Base-by-base conservation (phyloP, 2,888 invertebrate genomes). In the Xestobium rufovillosum region DNA sequence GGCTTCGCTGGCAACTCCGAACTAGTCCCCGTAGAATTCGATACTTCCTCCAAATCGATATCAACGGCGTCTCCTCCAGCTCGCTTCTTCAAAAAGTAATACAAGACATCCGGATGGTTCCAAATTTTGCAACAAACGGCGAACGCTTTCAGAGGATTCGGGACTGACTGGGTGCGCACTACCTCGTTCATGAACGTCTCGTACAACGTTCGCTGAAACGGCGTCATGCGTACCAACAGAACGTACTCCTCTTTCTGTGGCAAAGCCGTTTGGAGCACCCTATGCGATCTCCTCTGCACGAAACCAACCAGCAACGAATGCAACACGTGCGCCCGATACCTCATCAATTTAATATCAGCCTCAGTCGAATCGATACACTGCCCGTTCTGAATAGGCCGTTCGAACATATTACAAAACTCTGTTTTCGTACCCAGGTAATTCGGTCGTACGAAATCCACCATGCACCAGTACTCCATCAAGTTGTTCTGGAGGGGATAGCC, bases 401-500 rank as follows among this genome's bases (percentile, higher is more conserved):
- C 97, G 62, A 98, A 98, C 94, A 96, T 96, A 62, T 96, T 95
- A 56, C 88, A 85, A 64, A 98, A 98, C 65, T 97, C 95, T 0
- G 91, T 89, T 64, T 94, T 91, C 13, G 89, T 89, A 40, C 97
- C 98, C 25, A 98, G 74, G 66, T 92, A 97, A 68, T 94, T 95
- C 0, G 98, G 98, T 13, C 97, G 75, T 1, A 97, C 96, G 66
- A 97, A 98, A 62, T 98, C 96, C 1, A 96, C 95, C 96, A 96
- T 96, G 60, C 96, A 96, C 94, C 94, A 95, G 63, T 95, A 95
- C 60, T 91, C 94, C 37, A 92, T 69, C 11, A 98, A 70, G 65
- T 98, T 98, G 65, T 98, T 98, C 67, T 98, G 98, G 8, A 98
- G 70, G 0, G 98, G 98, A 68, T 97, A 97, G 2, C 98, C 98